phyloP scores from a whole-genome alignment of 2,113 vertebrate genomes.

The Penelope pileata region DNA sequence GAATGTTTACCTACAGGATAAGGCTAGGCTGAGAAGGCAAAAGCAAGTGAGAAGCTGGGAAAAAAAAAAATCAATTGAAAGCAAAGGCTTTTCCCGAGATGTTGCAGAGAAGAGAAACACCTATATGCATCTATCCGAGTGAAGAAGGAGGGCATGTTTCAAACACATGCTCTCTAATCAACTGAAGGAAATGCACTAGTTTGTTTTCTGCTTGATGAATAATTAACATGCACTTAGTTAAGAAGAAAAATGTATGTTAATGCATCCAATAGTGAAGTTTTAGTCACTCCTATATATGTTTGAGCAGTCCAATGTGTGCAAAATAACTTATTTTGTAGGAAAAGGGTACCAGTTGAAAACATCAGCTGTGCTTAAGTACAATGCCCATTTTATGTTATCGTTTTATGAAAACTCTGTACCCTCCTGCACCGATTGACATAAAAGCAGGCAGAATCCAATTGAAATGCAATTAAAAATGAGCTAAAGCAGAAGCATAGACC shows the following conservation, averaged over 20 bases:
- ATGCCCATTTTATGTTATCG: conserved; percentile 8
- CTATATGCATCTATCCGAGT: background rate
- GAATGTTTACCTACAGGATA: background rate
- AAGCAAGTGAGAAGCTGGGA: background rate
- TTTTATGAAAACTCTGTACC: conserved; percentile 1
- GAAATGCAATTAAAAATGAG: conserved; percentile 64
- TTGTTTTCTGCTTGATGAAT: conserved; percentile 11
- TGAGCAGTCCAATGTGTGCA: background rate
- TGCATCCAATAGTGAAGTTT: conserved; percentile 7
- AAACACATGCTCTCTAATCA: background rate
- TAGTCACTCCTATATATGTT: background rate
- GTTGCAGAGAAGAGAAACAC: background rate
- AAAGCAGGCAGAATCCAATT: conserved; percentile 41
- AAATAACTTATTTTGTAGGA: conserved; percentile 49
- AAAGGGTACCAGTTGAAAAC: conserved; percentile 31
- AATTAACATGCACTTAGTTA: conserved; percentile 40
- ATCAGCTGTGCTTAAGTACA: conserved; percentile 50
- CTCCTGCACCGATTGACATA: conserved; percentile 14
- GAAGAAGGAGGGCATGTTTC: background rate
- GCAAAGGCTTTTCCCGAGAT: background rate
- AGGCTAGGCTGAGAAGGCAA: background rate
- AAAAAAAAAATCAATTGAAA: background rate
- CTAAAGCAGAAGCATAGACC: conserved; percentile 68
- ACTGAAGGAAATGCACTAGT: background rate
- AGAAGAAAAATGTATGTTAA: conserved; percentile 32